These are phyloP conservation scores for Ictidomys tridecemlineatus DNA, from an alignment of 2,113 vertebrate genomes.

Conservation along the genomic window DNA sequence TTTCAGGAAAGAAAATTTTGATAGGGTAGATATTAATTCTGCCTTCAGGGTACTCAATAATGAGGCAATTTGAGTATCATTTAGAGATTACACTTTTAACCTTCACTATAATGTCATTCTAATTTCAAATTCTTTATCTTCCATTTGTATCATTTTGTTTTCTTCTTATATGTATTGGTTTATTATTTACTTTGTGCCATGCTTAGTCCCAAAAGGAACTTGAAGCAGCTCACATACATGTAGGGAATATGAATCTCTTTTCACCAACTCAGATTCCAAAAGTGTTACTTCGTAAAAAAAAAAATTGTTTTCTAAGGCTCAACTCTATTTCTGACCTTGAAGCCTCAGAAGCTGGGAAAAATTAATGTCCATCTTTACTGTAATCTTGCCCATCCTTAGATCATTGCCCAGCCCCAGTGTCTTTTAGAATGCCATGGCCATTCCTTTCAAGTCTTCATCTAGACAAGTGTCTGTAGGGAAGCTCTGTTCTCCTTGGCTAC, in stretches of 20 bases:
- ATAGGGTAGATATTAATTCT: conserved; percentile 40
- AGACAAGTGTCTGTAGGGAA: neutral
- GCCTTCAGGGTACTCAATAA: neutral
- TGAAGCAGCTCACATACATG: neutral
- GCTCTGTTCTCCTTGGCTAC: neutral
- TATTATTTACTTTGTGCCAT: neutral
- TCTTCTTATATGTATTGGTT: neutral
- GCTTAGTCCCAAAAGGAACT: neutral
- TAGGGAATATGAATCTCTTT: neutral
- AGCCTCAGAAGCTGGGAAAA: neutral
- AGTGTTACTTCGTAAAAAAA: neutral
- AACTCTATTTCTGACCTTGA: neutral
- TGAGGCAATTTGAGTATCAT: conserved; percentile 34
- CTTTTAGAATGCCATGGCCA: neutral
- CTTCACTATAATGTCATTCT: neutral
- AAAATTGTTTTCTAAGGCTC: neutral
- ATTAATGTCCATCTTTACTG: neutral
- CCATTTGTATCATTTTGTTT: neutral
- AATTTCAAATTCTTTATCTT: neutral
- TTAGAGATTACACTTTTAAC: conserved; percentile 38
- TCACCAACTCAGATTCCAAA: neutral
- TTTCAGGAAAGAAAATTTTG: conserved; percentile 51
- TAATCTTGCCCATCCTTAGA: neutral
- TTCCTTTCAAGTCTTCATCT: neutral
- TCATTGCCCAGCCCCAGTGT: neutral